Base-by-base conservation (phyloP, 2,113 vertebrate species). In the Tragulus kanchil region DNA sequence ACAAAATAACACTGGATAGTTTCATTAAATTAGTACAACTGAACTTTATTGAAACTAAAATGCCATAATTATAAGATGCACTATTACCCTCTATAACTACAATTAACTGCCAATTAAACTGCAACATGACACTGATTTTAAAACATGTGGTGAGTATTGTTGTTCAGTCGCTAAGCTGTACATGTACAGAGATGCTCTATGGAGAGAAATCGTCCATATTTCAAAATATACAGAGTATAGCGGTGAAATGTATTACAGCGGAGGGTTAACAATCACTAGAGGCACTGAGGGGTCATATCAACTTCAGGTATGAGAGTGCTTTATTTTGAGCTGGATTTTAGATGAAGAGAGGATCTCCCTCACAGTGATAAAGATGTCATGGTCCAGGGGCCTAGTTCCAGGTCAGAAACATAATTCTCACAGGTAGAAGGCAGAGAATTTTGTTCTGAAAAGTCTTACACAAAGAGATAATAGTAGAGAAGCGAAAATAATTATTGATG, bases 11-110 rank as follows among this genome's bases (percentile, higher is more conserved):
- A 62, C 6, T 87, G 64, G 6, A 8, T 36, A 77, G n/a, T 82
- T 94, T 69, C 61, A 92, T 81, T 81, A 95, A 96, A 90, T 48
- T 81, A 28, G 36, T 83, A 31, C 77, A 82, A 91, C 8, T 59
- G 54, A 77, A 61, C 62, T 28, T 89, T 90, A 88, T 61, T 36
- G 14, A 42, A 84, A 90, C 48, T 75, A 88, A 90, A 85, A 90
- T 84, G 48, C 0, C 16, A 77, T 26, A 85, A 31, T 83, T 87
- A 28, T 81, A 77, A 89, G 28, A 89, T 73, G 8, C 4, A 65
- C 75, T 69, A 11, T 86, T 89, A 92, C 17, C 16, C 58, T 92
- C 58, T 19, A 19, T 62, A 84, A 69, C 28, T 48, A 86, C n/a
- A 56, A 69, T n/a, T n/a, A n/a, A n/a, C 3, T 65, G 71, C 67